These are phyloP conservation scores for Zoanthus sansibaricus DNA, from an alignment of 92 coral and sea anemone species.

Conservation along the genomic window DNA sequence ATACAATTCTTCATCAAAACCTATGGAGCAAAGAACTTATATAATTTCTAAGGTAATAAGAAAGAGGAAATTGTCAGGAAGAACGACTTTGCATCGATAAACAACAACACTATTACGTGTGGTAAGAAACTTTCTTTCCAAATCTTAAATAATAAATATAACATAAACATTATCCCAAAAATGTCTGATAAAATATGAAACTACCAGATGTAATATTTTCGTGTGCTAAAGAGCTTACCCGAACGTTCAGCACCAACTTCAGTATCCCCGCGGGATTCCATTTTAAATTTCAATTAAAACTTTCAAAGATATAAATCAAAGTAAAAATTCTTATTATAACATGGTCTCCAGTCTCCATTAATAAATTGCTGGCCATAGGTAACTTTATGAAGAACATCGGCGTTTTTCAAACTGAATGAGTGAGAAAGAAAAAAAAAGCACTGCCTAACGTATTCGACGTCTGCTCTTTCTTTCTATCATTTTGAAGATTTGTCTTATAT, in stretches of 20 bases:
- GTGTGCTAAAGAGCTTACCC: conserved; percentile 17
- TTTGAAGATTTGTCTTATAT: background rate
- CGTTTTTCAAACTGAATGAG: too few relatives aligned
- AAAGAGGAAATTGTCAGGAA: too few relatives aligned
- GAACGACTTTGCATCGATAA: background rate
- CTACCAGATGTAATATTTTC: background rate
- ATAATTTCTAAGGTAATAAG: too few relatives aligned
- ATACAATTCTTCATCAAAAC: too few relatives aligned
- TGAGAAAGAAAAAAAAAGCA: too few relatives aligned
- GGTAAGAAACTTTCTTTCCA: background rate
- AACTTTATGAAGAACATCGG: too few relatives aligned
- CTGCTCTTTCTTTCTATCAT: background rate
- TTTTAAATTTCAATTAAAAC: background rate
- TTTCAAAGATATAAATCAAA: background rate
- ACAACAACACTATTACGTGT: background rate
- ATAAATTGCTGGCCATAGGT: too few relatives aligned
- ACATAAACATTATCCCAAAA: background rate
- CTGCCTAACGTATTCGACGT: background rate
- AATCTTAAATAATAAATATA: background rate
- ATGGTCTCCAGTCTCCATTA: background rate
- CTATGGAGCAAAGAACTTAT: too few relatives aligned
- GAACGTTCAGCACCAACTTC: background rate
- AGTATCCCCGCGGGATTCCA: conserved; percentile 1
- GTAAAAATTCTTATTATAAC: background rate
- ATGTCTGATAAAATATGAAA: background rate